These are phyloP conservation scores for Zootoca vivipara DNA, from an alignment of 2,113 vertebrate species.

Conservation along the genomic window DNA sequence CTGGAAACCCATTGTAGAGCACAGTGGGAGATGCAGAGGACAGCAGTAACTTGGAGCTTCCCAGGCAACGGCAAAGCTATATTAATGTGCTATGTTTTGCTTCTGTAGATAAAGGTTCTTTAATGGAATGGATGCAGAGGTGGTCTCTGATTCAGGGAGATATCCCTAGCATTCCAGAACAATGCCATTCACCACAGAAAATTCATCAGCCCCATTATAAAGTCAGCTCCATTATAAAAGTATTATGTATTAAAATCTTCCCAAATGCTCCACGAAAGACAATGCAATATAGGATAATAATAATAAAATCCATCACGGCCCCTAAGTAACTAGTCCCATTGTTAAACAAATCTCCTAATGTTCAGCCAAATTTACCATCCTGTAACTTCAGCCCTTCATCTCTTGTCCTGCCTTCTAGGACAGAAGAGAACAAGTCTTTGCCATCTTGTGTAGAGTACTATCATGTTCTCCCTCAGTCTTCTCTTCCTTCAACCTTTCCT, in stretches of 20 bases:
- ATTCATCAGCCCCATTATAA: background rate
- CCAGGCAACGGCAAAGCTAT: background rate
- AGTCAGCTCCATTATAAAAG: background rate
- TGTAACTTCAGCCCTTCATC: too few species aligned
- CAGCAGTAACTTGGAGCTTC: background rate
- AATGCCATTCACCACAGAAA: background rate
- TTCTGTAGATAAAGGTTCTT: conserved; percentile 8
- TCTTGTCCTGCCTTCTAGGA: too few species aligned
- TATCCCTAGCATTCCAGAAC: background rate
- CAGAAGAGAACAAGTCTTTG: too few species aligned
- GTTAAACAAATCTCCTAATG: too few species aligned
- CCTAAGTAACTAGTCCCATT: too few species aligned
- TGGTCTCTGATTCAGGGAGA: background rate
- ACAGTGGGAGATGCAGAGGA: background rate
- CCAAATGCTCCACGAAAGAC: background rate
- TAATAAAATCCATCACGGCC: too few species aligned
- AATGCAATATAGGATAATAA: too few species aligned
- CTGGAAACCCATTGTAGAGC: background rate
- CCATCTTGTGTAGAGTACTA: too few species aligned
- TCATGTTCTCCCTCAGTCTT: too few species aligned
- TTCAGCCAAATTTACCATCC: too few species aligned
- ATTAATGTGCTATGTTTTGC: background rate
- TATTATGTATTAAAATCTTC: background rate
- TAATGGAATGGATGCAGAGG: background rate
- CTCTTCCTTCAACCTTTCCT: too few species aligned